Conservation (phyloP, 2,113 vertebrate genomes). For the Stigmatopora nigra region DNA sequence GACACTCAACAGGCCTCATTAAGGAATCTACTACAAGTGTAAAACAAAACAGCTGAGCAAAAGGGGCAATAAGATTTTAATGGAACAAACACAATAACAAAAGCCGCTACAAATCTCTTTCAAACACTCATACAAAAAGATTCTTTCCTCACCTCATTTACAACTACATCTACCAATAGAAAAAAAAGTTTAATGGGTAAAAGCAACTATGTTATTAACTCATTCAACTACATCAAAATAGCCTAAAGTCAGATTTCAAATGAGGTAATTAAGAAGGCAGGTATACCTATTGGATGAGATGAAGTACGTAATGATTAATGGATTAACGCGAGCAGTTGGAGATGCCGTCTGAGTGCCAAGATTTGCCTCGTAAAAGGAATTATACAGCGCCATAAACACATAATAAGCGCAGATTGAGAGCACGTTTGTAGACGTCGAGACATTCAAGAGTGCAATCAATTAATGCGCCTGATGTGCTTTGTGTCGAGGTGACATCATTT, state of each 20-base stretch:
- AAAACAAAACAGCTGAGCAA: neutral
- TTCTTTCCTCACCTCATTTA: conserved; percentile 47
- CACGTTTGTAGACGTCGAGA: conserved; percentile 20
- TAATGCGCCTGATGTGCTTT: conserved; percentile 14
- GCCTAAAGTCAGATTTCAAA: neutral
- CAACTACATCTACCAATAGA: conserved; percentile 21
- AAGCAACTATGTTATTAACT: neutral
- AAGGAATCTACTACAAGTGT: neutral
- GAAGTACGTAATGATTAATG: conserved; percentile 1
- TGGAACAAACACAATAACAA: conserved; percentile 16
- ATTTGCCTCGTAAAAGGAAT: conserved; percentile 29
- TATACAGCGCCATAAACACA: conserved; percentile 38
- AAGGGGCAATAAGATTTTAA: neutral
- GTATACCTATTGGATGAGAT: neutral
- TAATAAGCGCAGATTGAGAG: conserved; percentile 12
- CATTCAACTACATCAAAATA: neutral
- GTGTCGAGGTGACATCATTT: conserved; percentile 19
- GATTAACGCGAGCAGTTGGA: conserved; percentile 14
- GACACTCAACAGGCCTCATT: neutral
- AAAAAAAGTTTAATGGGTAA: neutral
- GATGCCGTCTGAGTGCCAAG: conserved; percentile 18
- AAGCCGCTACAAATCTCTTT: conserved; percentile 15
- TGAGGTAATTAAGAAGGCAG: neutral
- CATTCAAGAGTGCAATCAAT: conserved; percentile 25
- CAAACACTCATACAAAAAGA: conserved; percentile 14